Evolutionary conservation across 1,140 invertebrate genomes (phyloP).

Genomic region (Pollicipes pollicipes): DNA sequence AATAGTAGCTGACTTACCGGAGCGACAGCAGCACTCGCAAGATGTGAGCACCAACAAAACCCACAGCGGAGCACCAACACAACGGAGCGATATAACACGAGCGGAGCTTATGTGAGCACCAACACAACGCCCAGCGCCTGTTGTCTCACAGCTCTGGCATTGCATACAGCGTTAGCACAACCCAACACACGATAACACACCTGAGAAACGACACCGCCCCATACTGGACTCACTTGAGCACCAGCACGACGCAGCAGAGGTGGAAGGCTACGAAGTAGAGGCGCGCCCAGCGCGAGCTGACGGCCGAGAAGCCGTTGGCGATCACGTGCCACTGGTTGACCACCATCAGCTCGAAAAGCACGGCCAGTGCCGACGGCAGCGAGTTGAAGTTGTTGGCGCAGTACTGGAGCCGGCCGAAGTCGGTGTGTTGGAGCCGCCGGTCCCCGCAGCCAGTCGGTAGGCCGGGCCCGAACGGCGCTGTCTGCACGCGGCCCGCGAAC

Average conservation of each 20-base stretch:
- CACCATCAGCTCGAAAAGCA: constrained; percentile 35
- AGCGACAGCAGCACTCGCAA: too few species aligned
- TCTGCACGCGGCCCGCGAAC: constrained; percentile 28
- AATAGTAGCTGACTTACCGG: too few species aligned
- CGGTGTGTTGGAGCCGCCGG: constrained; percentile 25
- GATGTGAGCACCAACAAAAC: too few species aligned
- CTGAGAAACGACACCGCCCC: too few species aligned
- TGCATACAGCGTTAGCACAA: too few species aligned
- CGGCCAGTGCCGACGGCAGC: constrained; percentile 29
- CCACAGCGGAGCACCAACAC: too few species aligned
- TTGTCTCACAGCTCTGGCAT: too few species aligned
- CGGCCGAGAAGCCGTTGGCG: constrained; percentile 30
- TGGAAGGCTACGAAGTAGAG: constrained; percentile 35
- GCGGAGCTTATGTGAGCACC: too few species aligned
- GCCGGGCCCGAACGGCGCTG: constrained; percentile 24
- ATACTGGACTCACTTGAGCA: constrained; percentile 32
- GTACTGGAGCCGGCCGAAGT: constrained; percentile 28
- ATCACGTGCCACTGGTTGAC: constrained; percentile 39
- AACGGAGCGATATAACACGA: too few species aligned
- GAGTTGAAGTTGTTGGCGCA: constrained; percentile 38
- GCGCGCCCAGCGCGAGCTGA: constrained; percentile 29
- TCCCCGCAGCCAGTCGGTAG: constrained; percentile 29
- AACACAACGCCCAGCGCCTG: too few species aligned
- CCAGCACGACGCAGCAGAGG: constrained; percentile 32
- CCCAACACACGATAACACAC: too few species aligned